Conservation (phyloP, 2,113 vertebrate genomes). For the Dunckerocampus dactyliophorus region DNA sequence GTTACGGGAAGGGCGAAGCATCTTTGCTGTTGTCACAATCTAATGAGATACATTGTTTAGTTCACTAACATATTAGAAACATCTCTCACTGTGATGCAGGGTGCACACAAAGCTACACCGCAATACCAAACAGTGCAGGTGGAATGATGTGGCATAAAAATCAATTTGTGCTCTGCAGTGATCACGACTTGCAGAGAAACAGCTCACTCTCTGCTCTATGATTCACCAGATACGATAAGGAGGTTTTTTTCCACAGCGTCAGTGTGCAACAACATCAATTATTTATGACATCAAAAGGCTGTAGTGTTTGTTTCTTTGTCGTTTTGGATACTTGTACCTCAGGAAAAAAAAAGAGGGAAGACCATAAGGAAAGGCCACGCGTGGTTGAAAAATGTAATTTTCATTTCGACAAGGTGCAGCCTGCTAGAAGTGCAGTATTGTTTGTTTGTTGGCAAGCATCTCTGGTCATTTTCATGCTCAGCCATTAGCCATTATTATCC, state of each 20-base stretch:
- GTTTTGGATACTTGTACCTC: too few species aligned
- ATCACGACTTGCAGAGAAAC: conserved; percentile 39
- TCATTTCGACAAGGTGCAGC: too few species aligned
- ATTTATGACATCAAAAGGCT: background rate
- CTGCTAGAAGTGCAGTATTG: too few species aligned
- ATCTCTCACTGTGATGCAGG: background rate
- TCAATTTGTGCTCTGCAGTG: background rate
- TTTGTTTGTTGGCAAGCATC: too few species aligned
- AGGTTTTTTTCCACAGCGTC: background rate
- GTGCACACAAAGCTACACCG: background rate
- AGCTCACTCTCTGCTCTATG: conserved; percentile 22
- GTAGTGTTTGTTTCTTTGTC: background rate
- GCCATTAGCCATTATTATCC: too few species aligned
- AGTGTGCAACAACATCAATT: background rate
- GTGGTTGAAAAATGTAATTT: too few species aligned
- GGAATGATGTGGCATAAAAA: background rate
- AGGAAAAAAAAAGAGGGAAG: too few species aligned
- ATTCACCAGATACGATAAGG: conserved; percentile 24
- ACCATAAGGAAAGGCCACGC: too few species aligned
- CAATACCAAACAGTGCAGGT: background rate
- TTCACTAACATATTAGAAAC: background rate
- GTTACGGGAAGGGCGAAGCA: background rate
- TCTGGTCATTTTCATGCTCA: too few species aligned
- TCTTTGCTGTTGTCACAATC: background rate
- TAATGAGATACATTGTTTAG: background rate